A percentile compares a stretch with the other conserved stretches of the same genome.
These are phyloP conservation scores for Gallinago nigripennis DNA, from an alignment of 2,797 vertebrate genomes.

Conservation along the genomic window DNA sequence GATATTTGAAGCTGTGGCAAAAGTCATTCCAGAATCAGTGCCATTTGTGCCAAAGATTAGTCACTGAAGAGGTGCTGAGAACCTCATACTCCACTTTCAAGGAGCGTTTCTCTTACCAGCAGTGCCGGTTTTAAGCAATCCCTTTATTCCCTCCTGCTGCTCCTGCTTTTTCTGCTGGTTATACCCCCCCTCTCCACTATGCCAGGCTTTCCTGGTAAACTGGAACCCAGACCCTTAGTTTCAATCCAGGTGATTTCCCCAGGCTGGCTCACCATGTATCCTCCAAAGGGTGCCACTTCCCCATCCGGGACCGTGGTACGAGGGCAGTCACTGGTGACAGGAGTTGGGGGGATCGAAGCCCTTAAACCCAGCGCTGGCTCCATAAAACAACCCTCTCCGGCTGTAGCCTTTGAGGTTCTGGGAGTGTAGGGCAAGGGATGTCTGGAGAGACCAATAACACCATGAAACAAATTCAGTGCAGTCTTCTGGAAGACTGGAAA, in stretches of 20 bases:
- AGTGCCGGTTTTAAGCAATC: background rate
- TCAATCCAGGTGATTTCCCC: rapidly evolving
- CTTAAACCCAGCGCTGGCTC: background rate
- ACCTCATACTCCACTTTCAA: background rate
- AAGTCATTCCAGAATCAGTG: background rate
- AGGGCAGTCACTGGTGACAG: background rate
- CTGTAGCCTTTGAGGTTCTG: background rate
- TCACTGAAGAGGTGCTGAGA: background rate
- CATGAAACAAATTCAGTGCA: background rate
- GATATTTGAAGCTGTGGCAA: background rate
- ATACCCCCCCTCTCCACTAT: too few relatives aligned
- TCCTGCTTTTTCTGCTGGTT: background rate
- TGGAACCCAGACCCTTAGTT: background rate
- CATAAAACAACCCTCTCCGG: too few relatives aligned
- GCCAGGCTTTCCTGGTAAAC: too few relatives aligned
- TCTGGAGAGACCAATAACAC: background rate
- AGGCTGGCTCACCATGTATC: rapidly evolving
- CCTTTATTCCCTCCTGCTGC: background rate
- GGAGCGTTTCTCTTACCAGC: background rate
- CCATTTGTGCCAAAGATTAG: background rate
- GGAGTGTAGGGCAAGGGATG: rapidly evolving
- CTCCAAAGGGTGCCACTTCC: background rate
- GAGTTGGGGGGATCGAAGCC: rapidly evolving
- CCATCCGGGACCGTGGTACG: background rate
- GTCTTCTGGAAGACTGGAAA: background rate